Evolutionary conservation across 2,113 vertebrate genomes (phyloP), one percentile per base, ranked within the genome.

Genomic region (Hyla sarda): DNA sequence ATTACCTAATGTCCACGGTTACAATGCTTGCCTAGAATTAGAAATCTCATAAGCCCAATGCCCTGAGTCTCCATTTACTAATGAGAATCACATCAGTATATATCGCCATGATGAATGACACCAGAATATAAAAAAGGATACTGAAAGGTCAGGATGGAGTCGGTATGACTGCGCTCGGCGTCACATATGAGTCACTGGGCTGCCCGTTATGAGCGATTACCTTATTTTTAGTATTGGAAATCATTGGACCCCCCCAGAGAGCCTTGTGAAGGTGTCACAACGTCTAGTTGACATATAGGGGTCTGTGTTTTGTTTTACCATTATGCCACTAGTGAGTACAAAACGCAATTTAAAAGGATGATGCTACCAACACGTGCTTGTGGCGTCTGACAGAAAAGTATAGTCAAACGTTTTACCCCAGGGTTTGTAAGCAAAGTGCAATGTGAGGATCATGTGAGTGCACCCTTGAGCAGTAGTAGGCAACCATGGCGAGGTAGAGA

Each of bases 1-100:
- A 81, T 81, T 81, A 81, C 17, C 54, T 80, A 60, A 81, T 81
- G 56, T 81, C 78, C 37, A 10, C 37, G 37, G 60, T 62, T 81
- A 81, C 78, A 81, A 25, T 81, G 58, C 32, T 80, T 52, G 60
- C 34, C 76, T 79, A 37, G 30, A 32, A 58, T 9, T 41, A 32
- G 34, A 58, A 60, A 80, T 62, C 56, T 81, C 45, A 65, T 81
- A 65, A 65, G 34, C 78, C 41, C 8, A 19, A n/a, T 81, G 23
- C 34, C 3, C 48, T 34, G 32, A 34, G 56, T 60, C 28, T 41
- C 25, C 56, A 65, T 81, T 65, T 81, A 11, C 56, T 81, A 28
- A 65, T 81, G 78, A 28, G 56, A 28, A 47, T 30, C 13, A 14
- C 62, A 14, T 62, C 56, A 17, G 6, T 81, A 41, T 60, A n/a